phyloP scores from a whole-genome alignment of 2,888 invertebrate genomes.

The Punctoribates punctum region DNA sequence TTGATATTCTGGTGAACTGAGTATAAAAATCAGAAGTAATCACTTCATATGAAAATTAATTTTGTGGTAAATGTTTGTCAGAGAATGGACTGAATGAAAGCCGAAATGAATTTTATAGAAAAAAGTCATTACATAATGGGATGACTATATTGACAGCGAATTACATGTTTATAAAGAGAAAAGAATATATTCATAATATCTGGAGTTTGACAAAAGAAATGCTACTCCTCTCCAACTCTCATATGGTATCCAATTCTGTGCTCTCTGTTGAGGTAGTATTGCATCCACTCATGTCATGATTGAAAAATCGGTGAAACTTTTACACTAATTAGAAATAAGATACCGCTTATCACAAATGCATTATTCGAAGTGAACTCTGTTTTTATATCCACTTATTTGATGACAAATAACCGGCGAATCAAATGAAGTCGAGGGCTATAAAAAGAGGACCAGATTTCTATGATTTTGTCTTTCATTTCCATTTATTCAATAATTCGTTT shows the following conservation, averaged over 20 bases:
- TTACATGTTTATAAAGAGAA: conserved; percentile 2
- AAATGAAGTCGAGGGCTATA: no score
- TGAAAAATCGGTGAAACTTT: conserved; percentile 34
- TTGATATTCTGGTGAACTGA: no score
- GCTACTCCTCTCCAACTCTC: neutral
- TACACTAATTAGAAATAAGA: conserved; percentile 34
- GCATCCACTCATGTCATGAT: conserved; percentile 32
- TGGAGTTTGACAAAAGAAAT: conserved; percentile 1
- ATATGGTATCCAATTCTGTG: neutral
- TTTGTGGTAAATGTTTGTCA: conserved; percentile 15
- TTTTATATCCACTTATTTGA: neutral
- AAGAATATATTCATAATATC: conserved; percentile 12
- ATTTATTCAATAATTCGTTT: neutral
- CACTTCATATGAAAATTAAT: conserved; percentile 25
- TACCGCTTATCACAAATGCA: conserved; percentile 19
- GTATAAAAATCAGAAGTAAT: neutral
- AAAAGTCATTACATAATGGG: conserved; percentile 19
- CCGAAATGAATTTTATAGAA: conserved; percentile 9
- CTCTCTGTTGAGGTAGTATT: conserved; percentile 11
- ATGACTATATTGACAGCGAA: conserved; percentile 13
- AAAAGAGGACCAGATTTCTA: neutral
- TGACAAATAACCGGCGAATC: no score
- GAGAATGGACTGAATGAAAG: neutral
- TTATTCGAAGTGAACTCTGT: neutral
- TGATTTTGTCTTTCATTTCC: neutral